Conservation (phyloP, 2,113 vertebrate species). For the Salvelinus namaycush region DNA sequence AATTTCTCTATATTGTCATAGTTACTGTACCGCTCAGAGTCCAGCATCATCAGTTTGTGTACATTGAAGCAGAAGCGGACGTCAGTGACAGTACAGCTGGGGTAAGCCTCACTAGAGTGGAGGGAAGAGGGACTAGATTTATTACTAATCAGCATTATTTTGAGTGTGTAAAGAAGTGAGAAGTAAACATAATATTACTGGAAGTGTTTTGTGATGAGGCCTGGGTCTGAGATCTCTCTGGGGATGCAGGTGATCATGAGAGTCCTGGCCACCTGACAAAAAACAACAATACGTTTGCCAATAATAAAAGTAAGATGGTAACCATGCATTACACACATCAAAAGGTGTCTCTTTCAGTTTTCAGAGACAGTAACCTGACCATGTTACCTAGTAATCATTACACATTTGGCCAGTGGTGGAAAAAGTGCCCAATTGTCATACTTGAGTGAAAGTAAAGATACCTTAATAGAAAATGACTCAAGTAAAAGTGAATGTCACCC, state of each 20-base stretch:
- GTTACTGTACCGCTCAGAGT: conserved; percentile 82
- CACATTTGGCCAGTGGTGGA: too few species aligned
- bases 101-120: conserved; percentile 88
- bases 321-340: conserved; percentile 3
- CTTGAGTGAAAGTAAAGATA: too few species aligned
- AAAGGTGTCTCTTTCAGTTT: too few species aligned
- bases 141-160: too few species aligned
- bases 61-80: conserved; percentile 94
- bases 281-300: conserved; percentile 10
- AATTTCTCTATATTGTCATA: neutral
- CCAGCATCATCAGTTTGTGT: conserved; percentile 87
- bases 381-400: neutral
- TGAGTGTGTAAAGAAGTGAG: neutral
- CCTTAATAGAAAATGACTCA: too few species aligned
- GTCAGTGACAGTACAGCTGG: conserved; percentile 89
- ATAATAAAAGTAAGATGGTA: neutral
- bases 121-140: neutral
- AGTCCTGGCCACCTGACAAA: conserved; percentile 83
- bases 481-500: too few species aligned
- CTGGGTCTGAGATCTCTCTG: conserved; percentile 88
- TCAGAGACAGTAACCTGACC: neutral
- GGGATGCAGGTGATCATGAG: conserved; percentile 93
- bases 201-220: conserved; percentile 91
- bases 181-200: conserved; percentile 79
- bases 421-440: too few species aligned